Percentiles rank a stretch among this genome's conserved stretches.
phyloP scores from a whole-genome alignment of 2,113 vertebrate genomes.

The Sylvilagus bachmani region DNA sequence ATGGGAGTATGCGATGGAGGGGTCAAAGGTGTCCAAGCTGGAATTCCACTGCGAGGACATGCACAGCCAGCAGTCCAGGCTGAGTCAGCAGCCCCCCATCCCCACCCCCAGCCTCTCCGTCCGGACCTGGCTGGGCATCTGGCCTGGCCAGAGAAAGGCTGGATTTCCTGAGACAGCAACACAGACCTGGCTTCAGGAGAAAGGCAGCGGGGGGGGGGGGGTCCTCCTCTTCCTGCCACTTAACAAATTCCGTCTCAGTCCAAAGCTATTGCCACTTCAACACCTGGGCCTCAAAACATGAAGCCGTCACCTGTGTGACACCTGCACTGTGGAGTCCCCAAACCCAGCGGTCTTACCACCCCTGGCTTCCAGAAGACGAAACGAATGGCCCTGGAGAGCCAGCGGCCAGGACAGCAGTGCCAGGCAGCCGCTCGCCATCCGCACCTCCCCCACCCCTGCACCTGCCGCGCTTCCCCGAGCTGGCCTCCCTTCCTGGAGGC shows the following conservation, averaged over 20 bases:
- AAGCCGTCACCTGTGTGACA: not conserved
- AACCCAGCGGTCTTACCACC: not conserved
- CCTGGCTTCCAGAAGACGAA: not conserved
- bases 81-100: too few species aligned
- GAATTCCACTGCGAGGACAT: not conserved
- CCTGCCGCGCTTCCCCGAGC: not conserved
- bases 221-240: not conserved
- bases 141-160: not conserved
- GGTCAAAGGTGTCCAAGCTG: not conserved
- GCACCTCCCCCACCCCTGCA: not conserved
- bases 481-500: not conserved
- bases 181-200: not conserved
- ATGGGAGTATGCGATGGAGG: not conserved
- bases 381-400: not conserved
- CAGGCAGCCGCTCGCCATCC: not conserved
- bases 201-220: not conserved
- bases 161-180: not conserved
- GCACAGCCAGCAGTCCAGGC: not conserved
- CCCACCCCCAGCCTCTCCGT: not conserved
- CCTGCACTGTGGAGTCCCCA: not conserved
- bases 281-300: not conserved
- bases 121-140: not conserved
- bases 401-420: not conserved
- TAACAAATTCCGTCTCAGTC: slow-evolving; percentile 9
- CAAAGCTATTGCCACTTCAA: not conserved